Evolutionary conservation across 2,113 vertebrate species (phyloP).

Genomic region (Symphodus melops): DNA sequence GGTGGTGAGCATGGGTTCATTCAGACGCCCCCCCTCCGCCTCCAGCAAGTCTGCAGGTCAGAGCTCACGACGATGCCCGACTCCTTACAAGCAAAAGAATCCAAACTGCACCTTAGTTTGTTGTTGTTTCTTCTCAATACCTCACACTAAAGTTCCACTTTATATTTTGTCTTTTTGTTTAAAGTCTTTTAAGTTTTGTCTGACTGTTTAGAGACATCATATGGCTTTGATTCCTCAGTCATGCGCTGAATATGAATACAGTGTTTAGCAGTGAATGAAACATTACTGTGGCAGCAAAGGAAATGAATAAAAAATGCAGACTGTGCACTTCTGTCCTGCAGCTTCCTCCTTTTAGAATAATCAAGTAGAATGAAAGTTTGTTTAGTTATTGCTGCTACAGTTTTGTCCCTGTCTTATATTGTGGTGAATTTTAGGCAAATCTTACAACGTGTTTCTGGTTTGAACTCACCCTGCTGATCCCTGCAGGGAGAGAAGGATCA

Average conservation of each 20-base stretch:
- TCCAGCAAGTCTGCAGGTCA: conserved; percentile 91
- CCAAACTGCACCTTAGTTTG: too few species aligned
- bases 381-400: too few species aligned
- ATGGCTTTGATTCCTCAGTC: not conserved
- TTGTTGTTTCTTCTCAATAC: too few species aligned
- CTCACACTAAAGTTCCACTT: too few species aligned
- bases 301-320: too few species aligned
- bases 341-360: not conserved
- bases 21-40: conserved; percentile 85
- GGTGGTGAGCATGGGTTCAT: conserved; percentile 84
- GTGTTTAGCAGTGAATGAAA: too few species aligned
- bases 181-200: too few species aligned
- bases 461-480: too few species aligned
- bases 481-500: conserved; percentile 86
- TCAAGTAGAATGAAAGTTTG: not conserved
- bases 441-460: not conserved
- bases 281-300: too few species aligned
- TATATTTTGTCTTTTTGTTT: too few species aligned
- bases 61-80: not conserved
- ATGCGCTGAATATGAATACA: not conserved
- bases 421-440: not conserved
- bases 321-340: not conserved
- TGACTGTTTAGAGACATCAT: not conserved
- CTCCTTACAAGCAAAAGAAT: too few species aligned
- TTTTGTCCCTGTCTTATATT: too few species aligned